These are phyloP conservation scores for Anoplius nigerrimus DNA, from an alignment of 2,888 invertebrate genomes.

Conservation along the genomic window DNA sequence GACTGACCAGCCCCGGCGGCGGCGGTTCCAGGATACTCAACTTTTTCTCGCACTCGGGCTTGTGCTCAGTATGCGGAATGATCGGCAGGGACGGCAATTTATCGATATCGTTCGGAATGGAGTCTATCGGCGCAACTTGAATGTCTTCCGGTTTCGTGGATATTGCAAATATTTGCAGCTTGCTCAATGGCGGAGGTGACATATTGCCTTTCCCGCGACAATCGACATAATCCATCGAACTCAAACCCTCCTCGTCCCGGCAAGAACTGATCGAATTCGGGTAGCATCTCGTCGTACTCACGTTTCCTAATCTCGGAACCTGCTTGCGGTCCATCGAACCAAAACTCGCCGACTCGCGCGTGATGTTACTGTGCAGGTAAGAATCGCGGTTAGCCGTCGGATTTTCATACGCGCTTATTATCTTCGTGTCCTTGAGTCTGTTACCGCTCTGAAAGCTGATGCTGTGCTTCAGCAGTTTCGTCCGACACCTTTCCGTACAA, in stretches of 20 bases:
- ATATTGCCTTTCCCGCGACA: conserved; percentile 29
- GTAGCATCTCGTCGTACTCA: conserved; percentile 51
- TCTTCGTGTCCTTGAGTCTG: conserved; percentile 46
- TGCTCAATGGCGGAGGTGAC: conserved; percentile 67
- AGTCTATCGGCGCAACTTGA: conserved; percentile 52
- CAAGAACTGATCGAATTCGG: conserved; percentile 45
- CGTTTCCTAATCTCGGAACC: conserved; percentile 51
- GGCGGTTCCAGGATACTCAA: conserved; percentile 72
- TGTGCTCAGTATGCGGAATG: conserved; percentile 46
- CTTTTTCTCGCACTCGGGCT: conserved; percentile 57
- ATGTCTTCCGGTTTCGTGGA: conserved; percentile 68
- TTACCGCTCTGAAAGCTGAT: conserved; percentile 55
- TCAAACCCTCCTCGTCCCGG: conserved; percentile 10
- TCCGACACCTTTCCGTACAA: conserved; percentile 49
- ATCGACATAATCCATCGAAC: conserved; percentile 10
- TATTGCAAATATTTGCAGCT: conserved; percentile 70
- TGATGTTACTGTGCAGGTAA: conserved; percentile 53
- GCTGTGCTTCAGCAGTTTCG: conserved; percentile 54
- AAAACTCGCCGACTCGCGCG: neutral
- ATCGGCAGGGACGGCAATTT: conserved; percentile 67
- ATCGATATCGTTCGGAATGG: conserved; percentile 61
- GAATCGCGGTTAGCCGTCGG: conserved; percentile 5
- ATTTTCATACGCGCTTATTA: conserved; percentile 43
- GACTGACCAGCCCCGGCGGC: conserved; percentile 69
- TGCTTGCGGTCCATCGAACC: neutral